These are phyloP conservation scores for Sebastes oblongus DNA, from an alignment of 2,797 vertebrate species.

Conservation along the genomic window DNA sequence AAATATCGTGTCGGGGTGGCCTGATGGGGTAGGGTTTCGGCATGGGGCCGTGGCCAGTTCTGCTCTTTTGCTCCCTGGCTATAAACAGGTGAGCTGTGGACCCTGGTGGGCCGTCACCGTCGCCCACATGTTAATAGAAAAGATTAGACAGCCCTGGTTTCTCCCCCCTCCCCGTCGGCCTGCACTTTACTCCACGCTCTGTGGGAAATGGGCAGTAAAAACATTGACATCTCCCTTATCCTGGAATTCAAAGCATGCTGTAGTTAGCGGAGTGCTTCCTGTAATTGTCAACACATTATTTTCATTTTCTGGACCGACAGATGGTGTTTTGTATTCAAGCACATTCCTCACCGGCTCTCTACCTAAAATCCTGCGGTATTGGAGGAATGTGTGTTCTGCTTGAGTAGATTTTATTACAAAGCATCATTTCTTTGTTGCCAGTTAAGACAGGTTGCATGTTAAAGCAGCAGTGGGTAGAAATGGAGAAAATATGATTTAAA, in stretches of 20 bases:
- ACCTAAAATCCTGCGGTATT: slow-evolving; percentile 23
- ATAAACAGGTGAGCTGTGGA: slow-evolving; percentile 78
- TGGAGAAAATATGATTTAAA: too few relatives aligned
- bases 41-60: slow-evolving; percentile 57
- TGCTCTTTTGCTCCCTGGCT: slow-evolving; percentile 66
- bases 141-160: slow-evolving; percentile 26
- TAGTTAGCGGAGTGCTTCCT: slow-evolving; percentile 55
- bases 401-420: slow-evolving; percentile 10
- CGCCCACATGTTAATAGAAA: slow-evolving; percentile 59
- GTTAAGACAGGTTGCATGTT: slow-evolving; percentile 5
- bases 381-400: slow-evolving; percentile 22
- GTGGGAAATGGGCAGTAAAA: slow-evolving; percentile 55
- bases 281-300: slow-evolving; percentile 67
- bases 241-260: slow-evolving; percentile 70
- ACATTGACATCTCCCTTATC: slow-evolving; percentile 67
- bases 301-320: slow-evolving; percentile 58
- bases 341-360: slow-evolving; percentile 43
- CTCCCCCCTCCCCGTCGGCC: background rate
- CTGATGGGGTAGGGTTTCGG: slow-evolving; percentile 76
- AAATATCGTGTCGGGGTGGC: slow-evolving; percentile 77
- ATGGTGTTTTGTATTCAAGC: slow-evolving; percentile 36
- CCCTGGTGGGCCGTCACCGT: slow-evolving; percentile 44
- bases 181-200: slow-evolving; percentile 19
- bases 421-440: slow-evolving; percentile 6
- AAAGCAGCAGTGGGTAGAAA: background rate